A percentile compares a stretch with the other conserved stretches of the same genome.
Conservation (phyloP, 2,888 invertebrate species). For the Eutolmus rufibarbis region DNA sequence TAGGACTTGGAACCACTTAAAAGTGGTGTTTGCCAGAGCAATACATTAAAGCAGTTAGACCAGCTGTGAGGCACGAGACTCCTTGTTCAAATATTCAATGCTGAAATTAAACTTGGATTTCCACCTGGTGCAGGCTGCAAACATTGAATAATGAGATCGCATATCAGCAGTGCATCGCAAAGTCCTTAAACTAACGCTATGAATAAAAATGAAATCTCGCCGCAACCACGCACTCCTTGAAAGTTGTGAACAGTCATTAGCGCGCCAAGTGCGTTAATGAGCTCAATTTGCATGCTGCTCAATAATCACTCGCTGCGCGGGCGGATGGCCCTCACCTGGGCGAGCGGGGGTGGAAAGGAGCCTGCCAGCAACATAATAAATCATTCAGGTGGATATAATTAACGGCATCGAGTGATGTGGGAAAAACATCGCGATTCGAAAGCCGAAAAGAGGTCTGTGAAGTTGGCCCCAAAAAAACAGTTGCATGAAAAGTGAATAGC, state of each 20-base stretch:
- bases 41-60: background rate
- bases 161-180: background rate
- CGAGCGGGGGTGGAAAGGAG: background rate
- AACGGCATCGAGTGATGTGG: constrained; percentile 23
- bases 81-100: background rate
- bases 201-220: background rate
- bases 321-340: background rate
- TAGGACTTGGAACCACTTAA: background rate
- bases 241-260: constrained; percentile 1
- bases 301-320: background rate
- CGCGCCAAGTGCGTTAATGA: constrained; percentile 21
- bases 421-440: constrained; percentile 12
- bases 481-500: no score
- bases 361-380: background rate
- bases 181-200: background rate
- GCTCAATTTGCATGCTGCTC: constrained; percentile 29
- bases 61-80: background rate
- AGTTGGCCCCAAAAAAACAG: no score
- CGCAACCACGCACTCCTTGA: background rate
- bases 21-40: background rate
- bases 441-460: no score
- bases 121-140: background rate
- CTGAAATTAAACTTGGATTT: background rate
- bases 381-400: constrained; percentile 31
- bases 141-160: background rate